phyloP scores from a whole-genome alignment of 2,797 vertebrate genomes.

The Peromyscus nudipes region DNA sequence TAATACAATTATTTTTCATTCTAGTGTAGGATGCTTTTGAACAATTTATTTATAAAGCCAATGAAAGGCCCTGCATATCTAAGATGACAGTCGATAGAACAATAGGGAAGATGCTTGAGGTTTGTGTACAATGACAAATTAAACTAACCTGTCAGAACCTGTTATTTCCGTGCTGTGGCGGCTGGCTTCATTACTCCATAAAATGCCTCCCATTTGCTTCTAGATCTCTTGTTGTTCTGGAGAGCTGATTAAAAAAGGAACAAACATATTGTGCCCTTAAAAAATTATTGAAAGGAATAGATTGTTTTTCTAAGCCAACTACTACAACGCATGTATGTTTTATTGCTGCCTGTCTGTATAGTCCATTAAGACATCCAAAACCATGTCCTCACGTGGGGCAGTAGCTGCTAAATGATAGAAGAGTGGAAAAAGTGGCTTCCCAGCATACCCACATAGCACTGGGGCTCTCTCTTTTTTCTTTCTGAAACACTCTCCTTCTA shows the following conservation, averaged over 20 bases:
- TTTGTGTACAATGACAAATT: slow-evolving; percentile 80
- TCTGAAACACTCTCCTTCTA: slow-evolving; percentile 10
- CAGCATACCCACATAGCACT: not conserved
- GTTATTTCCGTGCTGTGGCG: slow-evolving; percentile 68
- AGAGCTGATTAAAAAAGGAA: slow-evolving; percentile 30
- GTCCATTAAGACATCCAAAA: slow-evolving; percentile 17
- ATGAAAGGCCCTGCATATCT: slow-evolving; percentile 65
- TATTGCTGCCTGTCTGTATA: not conserved
- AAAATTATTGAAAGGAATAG: slow-evolving; percentile 35
- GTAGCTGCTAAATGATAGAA: not conserved
- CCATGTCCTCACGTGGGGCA: not conserved
- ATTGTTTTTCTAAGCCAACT: slow-evolving; percentile 20
- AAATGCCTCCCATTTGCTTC: slow-evolving; percentile 52
- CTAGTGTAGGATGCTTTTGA: slow-evolving; percentile 72
- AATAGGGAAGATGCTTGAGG: slow-evolving; percentile 77
- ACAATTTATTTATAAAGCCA: slow-evolving; percentile 70
- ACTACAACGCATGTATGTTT: not conserved
- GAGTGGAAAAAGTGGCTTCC: not conserved
- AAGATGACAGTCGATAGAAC: slow-evolving; percentile 80
- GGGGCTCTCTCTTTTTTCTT: not conserved
- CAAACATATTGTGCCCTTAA: not conserved
- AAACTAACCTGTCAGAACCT: slow-evolving; percentile 86
- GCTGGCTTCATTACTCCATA: slow-evolving; percentile 63
- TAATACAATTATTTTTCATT: slow-evolving; percentile 73
- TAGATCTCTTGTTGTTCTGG: slow-evolving; percentile 46